These are phyloP conservation scores for Xylocopa sonorina DNA, from an alignment of 1,140 invertebrate species.

Conservation along the genomic window DNA sequence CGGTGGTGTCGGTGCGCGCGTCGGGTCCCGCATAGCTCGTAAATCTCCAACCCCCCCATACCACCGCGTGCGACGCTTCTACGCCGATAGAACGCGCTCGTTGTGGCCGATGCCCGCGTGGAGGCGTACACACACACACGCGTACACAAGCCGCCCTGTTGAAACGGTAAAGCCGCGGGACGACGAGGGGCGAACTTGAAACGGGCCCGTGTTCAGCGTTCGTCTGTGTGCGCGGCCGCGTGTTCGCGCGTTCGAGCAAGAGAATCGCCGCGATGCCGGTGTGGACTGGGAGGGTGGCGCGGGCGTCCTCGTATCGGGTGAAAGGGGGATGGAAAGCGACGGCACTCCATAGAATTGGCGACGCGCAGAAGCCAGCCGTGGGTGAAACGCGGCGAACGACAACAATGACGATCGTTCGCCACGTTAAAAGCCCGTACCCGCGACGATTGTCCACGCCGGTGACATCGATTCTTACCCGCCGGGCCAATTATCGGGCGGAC, in stretches of 20 bases:
- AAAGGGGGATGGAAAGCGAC: background rate
- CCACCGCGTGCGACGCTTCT: slow-evolving; percentile 59
- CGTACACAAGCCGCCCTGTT: no score
- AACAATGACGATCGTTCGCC: slow-evolving; percentile 52
- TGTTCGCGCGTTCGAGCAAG: background rate
- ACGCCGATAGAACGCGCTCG: slow-evolving; percentile 68
- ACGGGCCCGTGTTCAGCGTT: slow-evolving; percentile 11
- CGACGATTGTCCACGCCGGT: slow-evolving; percentile 37
- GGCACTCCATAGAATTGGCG: slow-evolving; percentile 37
- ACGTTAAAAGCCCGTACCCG: slow-evolving; percentile 41
- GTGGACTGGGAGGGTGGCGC: no score
- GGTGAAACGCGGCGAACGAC: slow-evolving; percentile 46
- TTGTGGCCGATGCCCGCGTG: slow-evolving; percentile 56
- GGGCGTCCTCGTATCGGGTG: background rate
- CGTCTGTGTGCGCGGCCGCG: no score
- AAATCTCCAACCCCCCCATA: slow-evolving; percentile 68
- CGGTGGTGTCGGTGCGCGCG: slow-evolving; percentile 30
- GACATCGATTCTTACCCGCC: slow-evolving; percentile 49
- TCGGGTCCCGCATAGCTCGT: slow-evolving; percentile 69
- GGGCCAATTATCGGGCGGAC: slow-evolving; percentile 37
- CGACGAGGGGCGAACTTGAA: slow-evolving; percentile 19
- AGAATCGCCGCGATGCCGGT: background rate
- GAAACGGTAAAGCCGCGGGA: slow-evolving; percentile 42
- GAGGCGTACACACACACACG: slow-evolving; percentile 46
- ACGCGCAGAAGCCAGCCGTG: slow-evolving; percentile 9